Base-by-base conservation (phyloP, 2,113 vertebrate species). In the Sula dactylatra region DNA sequence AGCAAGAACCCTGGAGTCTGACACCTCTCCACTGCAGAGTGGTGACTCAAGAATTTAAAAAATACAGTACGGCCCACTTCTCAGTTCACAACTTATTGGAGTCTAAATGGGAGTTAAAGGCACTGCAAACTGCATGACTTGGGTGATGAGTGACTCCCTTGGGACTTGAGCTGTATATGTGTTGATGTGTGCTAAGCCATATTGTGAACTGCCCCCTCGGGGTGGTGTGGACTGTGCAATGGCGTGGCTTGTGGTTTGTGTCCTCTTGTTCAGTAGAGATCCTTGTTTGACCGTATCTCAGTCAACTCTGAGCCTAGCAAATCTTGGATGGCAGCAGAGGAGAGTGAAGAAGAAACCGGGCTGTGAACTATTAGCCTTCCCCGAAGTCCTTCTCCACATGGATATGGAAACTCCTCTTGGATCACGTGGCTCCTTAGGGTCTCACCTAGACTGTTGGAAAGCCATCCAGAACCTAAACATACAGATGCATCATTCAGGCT, bases 1-100 rank as follows among this genome's bases (percentile, higher is more conserved):
- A 92, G 32, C 72, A 67, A 74, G 66, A 92, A 79, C 80, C 56
- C 72, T 52, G 47, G 52, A 97, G 90, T 94, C 97, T 97, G 96
- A 94, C 94, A 95, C 90, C 65, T 96, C 72, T 89, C 73, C 2
- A 16, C 52, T 21, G 88, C 52, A 64, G 65, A 82, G 56, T 0
- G 0, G 70, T 97, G 96, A 96, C 94, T 97, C 95, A 97, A 97
- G 85, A 42, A 19, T 29, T 92, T 97, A 38, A 94, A 97, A 97
- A 96, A 95, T 93, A 84, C 36, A 65, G 80, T 47, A 40, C 92
- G 94, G 44, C 96, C 92, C 76, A 93, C 95, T 93, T 92, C 66
- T 82, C 1, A 2, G 58, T 82, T 96, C 80, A 84, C 64, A 95
- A 44, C 88, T 96, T 36, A 62, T 34, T 40, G 6, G 64, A 74